Conservation (phyloP, 1,140 invertebrate genomes). For the Drosophila pectinifera region DNA sequence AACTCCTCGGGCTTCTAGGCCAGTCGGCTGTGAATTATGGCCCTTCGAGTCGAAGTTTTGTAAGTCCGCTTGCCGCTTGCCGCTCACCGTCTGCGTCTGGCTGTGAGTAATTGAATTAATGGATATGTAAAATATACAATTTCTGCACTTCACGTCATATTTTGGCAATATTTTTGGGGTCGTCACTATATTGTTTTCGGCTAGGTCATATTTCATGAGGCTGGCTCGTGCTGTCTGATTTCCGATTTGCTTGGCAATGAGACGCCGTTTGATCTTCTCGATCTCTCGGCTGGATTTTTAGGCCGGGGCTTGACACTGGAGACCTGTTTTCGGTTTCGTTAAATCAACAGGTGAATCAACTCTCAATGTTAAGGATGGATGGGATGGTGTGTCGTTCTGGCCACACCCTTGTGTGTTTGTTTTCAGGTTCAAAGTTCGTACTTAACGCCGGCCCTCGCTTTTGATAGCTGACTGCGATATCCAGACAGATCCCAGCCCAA, state of each 20-base stretch:
- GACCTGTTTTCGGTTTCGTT: slow-evolving; percentile 45
- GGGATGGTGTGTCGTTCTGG: slow-evolving; percentile 53
- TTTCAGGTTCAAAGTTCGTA: slow-evolving; percentile 27
- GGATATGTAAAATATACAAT: slow-evolving; percentile 61
- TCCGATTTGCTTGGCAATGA: slow-evolving; percentile 76
- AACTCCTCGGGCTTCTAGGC: slow-evolving; percentile 68
- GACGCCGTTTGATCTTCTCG: slow-evolving; percentile 70
- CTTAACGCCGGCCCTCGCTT: not conserved
- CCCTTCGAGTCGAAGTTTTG: slow-evolving; percentile 50
- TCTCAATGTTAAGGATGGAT: slow-evolving; percentile 69
- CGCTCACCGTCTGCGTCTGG: slow-evolving; percentile 23
- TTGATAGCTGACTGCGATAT: not conserved
- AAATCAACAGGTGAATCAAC: slow-evolving; percentile 66
- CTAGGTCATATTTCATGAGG: slow-evolving; percentile 67
- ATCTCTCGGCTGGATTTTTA: slow-evolving; percentile 52
- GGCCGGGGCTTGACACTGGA: slow-evolving; percentile 46
- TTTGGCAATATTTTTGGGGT: slow-evolving; percentile 66
- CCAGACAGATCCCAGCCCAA: slow-evolving; percentile 16
- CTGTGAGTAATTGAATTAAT: slow-evolving; percentile 69
- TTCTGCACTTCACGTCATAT: slow-evolving; percentile 65
- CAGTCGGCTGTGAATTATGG: slow-evolving; percentile 78
- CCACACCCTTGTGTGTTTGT: slow-evolving; percentile 61
- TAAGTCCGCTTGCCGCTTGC: slow-evolving; percentile 37
- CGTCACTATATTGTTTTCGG: slow-evolving; percentile 30
- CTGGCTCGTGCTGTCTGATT: slow-evolving; percentile 63